Percentiles rank a stretch among this genome's conserved stretches.
phyloP scores from a whole-genome alignment of 2,888 invertebrate genomes.

The Fragum fragum region DNA sequence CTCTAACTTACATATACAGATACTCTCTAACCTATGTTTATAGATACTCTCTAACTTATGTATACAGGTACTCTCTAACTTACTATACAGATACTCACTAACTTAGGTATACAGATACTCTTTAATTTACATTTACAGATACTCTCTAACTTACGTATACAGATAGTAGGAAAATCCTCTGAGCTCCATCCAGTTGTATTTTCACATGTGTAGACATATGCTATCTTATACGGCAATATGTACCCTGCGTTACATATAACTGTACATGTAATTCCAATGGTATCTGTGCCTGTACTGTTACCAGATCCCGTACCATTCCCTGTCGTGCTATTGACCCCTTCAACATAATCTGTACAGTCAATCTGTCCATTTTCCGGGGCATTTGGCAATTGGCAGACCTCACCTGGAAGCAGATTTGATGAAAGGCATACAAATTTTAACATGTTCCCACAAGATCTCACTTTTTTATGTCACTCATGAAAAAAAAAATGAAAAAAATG shows the following conservation, averaged over 20 bases:
- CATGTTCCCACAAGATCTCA: too few relatives aligned
- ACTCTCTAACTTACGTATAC: conserved; percentile 5
- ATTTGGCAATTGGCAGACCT: conserved; percentile 20
- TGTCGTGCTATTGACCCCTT: conserved; percentile 12
- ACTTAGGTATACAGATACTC: too few relatives aligned
- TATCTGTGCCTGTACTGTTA: conserved; percentile 25
- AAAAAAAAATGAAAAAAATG: too few relatives aligned
- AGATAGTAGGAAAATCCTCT: conserved; percentile 30
- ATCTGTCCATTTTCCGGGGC: conserved; percentile 37
- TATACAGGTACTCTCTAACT: too few relatives aligned
- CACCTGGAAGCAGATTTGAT: background rate
- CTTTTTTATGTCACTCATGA: too few relatives aligned
- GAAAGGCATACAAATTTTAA: too few relatives aligned
- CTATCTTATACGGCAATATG: conserved; percentile 52
- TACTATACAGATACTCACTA: too few relatives aligned
- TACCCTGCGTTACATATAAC: conserved; percentile 49
- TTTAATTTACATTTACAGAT: too few relatives aligned
- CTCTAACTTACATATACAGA: too few relatives aligned
- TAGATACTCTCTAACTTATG: too few relatives aligned
- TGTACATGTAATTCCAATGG: conserved; percentile 35
- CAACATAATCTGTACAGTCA: conserved; percentile 28
- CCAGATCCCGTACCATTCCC: conserved; percentile 27
- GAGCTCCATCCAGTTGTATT: conserved; percentile 48
- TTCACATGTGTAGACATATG: conserved; percentile 46
- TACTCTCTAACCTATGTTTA: too few relatives aligned